Conservation (phyloP, 2,888 invertebrate species). For the Caenorhabditis sulstoni region DNA sequence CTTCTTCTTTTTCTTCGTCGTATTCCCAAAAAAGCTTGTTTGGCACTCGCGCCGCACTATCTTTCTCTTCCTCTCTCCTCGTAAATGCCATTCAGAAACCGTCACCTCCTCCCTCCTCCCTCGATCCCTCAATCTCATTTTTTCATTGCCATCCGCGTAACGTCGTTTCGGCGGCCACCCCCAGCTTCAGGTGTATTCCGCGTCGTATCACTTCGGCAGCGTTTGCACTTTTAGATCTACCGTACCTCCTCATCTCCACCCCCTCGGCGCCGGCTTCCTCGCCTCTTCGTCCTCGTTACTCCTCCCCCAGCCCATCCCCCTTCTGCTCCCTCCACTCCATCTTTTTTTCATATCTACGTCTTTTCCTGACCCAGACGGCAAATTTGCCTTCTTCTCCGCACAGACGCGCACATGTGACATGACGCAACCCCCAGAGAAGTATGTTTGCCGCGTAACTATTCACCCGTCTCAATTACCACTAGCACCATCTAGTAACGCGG, state of each 20-base stretch:
- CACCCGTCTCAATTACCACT: constrained; percentile 47
- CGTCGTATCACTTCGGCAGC: constrained; percentile 49
- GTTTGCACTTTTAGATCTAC: constrained; percentile 52
- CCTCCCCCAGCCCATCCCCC: constrained; percentile 6
- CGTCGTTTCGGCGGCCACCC: constrained; percentile 55
- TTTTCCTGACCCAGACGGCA: constrained; percentile 23
- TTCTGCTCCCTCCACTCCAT: constrained; percentile 18
- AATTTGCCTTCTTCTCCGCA: background rate
- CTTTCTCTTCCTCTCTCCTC: constrained; percentile 47
- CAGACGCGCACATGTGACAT: constrained; percentile 7
- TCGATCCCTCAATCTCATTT: constrained; percentile 43
- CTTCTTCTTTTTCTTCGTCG: constrained; percentile 50
- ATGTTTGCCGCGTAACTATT: constrained; percentile 39
- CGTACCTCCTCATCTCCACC: constrained; percentile 24
- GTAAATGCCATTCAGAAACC: constrained; percentile 60
- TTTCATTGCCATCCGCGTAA: constrained; percentile 59
- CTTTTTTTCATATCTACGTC: background rate
- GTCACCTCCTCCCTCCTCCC: constrained; percentile 40
- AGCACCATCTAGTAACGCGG: constrained; percentile 41
- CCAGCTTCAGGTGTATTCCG: constrained; percentile 54
- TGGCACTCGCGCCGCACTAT: constrained; percentile 54
- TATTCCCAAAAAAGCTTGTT: constrained; percentile 63
- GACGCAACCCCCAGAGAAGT: constrained; percentile 8
- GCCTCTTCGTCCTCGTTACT: constrained; percentile 4
- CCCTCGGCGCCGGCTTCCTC: background rate